phyloP scores from a whole-genome alignment of 2,797 vertebrate genomes.

The Taeniopygia guttata region DNA sequence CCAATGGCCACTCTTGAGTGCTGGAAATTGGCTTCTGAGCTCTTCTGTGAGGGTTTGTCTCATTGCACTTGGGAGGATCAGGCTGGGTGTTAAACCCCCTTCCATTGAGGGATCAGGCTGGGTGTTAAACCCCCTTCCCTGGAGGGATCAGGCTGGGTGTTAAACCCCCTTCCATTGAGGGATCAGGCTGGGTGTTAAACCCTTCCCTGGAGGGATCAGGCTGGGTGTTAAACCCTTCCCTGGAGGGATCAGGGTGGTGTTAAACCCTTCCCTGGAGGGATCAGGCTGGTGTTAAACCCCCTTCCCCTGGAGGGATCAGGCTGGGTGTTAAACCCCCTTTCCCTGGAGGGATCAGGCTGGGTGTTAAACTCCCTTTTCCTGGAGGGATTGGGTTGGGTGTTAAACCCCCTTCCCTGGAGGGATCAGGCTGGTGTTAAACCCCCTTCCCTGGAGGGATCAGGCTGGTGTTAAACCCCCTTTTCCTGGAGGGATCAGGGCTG shows the following conservation, averaged over 20 bases:
- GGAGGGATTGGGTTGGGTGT: neutral
- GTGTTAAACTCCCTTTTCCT: neutral
- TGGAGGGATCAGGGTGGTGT: neutral
- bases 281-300: neutral
- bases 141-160: neutral
- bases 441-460: neutral
- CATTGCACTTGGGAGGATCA: neutral
- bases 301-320: neutral
- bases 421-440: neutral
- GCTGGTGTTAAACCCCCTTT: neutral
- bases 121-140: neutral
- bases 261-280: neutral
- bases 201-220: neutral
- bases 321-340: neutral
- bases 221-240: neutral
- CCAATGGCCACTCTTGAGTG: accelerated
- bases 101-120: neutral
- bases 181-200: neutral
- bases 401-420: neutral
- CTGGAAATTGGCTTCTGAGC: neutral
- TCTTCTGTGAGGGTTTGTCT: neutral
- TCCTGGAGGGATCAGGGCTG: neutral
- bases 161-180: neutral
- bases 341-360: too few relatives aligned
- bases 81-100: neutral